A percentile compares a stretch with the other conserved stretches of the same genome.
Conservation (phyloP, 2,113 vertebrate species). For the Erythrocercus mccallii region DNA sequence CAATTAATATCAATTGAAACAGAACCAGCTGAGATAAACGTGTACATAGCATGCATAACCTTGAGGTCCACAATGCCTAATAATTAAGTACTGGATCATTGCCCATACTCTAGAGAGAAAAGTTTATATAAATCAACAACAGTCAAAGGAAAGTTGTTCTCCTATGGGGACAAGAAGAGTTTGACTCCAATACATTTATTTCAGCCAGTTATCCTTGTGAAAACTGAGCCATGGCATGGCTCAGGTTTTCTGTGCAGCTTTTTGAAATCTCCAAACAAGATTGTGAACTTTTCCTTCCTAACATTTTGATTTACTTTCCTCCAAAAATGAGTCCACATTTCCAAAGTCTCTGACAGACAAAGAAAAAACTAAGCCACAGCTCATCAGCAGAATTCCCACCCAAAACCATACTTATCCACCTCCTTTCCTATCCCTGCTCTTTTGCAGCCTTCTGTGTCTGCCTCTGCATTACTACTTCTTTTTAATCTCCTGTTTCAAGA, state of each 20-base stretch:
- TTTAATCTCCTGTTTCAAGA: neutral
- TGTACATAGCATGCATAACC: neutral
- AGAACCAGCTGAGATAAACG: constrained; percentile 10
- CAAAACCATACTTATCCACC: neutral
- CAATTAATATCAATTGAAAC: constrained; percentile 35
- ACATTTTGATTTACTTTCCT: neutral
- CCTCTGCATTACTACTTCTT: neutral
- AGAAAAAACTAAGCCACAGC: neutral
- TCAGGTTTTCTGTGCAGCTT: neutral
- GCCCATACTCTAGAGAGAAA: neutral
- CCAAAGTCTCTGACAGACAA: neutral
- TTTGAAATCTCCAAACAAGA: neutral
- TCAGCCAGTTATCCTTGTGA: neutral
- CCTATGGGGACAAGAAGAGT: neutral
- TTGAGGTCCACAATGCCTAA: constrained; percentile 14
- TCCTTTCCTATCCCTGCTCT: neutral
- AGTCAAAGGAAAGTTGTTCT: constrained; percentile 8
- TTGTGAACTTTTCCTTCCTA: neutral
- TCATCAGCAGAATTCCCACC: neutral
- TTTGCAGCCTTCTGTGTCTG: neutral
- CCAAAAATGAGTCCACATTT: neutral
- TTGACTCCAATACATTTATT: neutral
- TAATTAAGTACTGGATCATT: constrained; percentile 32
- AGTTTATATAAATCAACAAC: neutral
- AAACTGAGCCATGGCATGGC: neutral